These are phyloP conservation scores for Drosophila phalerata DNA, from an alignment of 2,888 invertebrate genomes.

Conservation along the genomic window DNA sequence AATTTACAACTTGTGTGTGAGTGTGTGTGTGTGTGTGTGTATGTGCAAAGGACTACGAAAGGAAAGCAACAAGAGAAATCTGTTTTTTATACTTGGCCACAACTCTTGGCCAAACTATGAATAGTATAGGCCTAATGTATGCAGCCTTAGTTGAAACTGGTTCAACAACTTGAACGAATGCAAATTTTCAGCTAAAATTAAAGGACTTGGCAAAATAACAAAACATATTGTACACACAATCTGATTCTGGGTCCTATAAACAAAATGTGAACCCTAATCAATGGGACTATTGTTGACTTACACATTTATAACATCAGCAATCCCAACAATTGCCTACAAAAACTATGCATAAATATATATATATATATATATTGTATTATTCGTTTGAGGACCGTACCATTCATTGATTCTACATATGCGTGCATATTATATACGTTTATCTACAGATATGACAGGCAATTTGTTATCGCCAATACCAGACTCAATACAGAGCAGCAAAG, in stretches of 20 bases:
- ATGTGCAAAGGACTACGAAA: constrained; percentile 17
- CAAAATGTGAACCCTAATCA: constrained; percentile 75
- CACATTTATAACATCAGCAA: constrained; percentile 34
- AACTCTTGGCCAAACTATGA: constrained; percentile 15
- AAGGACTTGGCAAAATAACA: constrained; percentile 25
- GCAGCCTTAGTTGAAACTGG: constrained; percentile 39
- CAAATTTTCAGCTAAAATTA: constrained; percentile 51
- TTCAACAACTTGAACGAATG: constrained; percentile 50
- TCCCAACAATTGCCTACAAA: constrained; percentile 1
- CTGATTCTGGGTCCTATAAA: constrained; percentile 42
- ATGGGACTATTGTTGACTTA: constrained; percentile 71
- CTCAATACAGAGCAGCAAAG: neutral
- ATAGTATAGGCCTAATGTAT: constrained; percentile 56
- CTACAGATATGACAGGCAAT: constrained; percentile 24
- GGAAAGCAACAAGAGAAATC: constrained; percentile 16
- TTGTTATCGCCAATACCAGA: constrained; percentile 19
- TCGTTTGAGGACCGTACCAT: constrained; percentile 8
- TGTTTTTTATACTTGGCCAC: constrained; percentile 2
- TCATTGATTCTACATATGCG: constrained; percentile 11
- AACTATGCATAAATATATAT: constrained; percentile 29
- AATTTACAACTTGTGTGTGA: constrained; percentile 42
- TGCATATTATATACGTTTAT: neutral
- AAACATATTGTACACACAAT: constrained; percentile 33
- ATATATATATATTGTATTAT: constrained; percentile 16
- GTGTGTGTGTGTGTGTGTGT: neutral